Percentiles rank a stretch among this genome's conserved stretches.
Conservation (phyloP, 35 echinoderm and acorn worm genomes). For the Nesometra sesokonis region DNA sequence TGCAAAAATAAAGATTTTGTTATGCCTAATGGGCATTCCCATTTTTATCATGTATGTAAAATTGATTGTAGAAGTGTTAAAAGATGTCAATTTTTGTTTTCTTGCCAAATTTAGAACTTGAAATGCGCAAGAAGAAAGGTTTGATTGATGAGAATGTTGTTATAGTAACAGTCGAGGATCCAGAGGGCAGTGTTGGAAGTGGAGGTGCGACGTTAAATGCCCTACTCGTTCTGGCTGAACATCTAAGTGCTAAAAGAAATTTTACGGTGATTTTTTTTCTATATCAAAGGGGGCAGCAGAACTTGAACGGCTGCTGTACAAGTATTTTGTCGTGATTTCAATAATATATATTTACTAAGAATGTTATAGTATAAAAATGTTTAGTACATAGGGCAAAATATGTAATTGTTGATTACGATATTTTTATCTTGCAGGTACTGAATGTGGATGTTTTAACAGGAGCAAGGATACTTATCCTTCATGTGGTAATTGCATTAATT, state of each 20-base stretch:
- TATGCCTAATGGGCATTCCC: too few species aligned
- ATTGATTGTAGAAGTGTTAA: too few species aligned
- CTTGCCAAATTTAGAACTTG: constrained; percentile 68
- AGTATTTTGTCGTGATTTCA: too few species aligned
- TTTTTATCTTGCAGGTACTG: constrained; percentile 48
- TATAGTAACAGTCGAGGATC: constrained; percentile 81
- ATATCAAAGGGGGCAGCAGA: too few species aligned
- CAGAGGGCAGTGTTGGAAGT: constrained; percentile 68
- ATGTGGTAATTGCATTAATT: constrained; percentile 48
- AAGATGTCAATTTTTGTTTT: too few species aligned
- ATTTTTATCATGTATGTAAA: too few species aligned
- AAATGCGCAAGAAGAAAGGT: constrained; percentile 65
- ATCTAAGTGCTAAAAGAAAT: constrained; percentile 64
- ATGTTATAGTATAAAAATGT: too few species aligned
- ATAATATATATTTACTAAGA: too few species aligned
- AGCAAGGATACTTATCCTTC: constrained; percentile 63
- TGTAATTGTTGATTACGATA: background rate
- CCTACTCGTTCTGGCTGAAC: constrained; percentile 82
- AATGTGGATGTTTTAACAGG: constrained; percentile 70
- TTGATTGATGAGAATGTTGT: constrained; percentile 50
- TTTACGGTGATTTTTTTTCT: constrained; percentile 55
- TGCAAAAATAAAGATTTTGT: too few species aligned
- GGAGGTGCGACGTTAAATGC: constrained; percentile 97
- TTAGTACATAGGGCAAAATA: too few species aligned
- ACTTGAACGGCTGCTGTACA: too few species aligned